Percentiles rank a stretch among this genome's conserved stretches.
These are phyloP conservation scores for Dryas iulia DNA, from an alignment of 1,140 invertebrate species.

Conservation along the genomic window DNA sequence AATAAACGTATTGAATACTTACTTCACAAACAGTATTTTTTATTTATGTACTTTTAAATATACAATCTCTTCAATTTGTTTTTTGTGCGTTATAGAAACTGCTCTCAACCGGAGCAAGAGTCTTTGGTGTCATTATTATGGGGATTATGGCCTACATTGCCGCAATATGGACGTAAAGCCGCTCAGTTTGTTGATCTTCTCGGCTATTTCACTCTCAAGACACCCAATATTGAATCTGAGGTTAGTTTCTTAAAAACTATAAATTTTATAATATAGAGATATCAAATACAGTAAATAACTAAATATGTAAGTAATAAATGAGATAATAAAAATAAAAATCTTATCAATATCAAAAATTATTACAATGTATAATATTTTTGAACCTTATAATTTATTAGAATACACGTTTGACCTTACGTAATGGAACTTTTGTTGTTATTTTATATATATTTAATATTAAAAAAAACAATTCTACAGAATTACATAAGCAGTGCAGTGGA, in stretches of 20 bases:
- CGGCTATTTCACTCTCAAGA: slow-evolving; percentile 95
- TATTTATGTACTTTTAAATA: background rate
- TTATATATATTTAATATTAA: background rate
- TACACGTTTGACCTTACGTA: no score
- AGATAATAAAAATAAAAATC: background rate
- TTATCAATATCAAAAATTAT: no score
- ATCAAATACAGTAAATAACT: no score
- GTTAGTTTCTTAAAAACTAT: slow-evolving; percentile 49
- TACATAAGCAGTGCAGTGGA: slow-evolving; percentile 93
- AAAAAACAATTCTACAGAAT: slow-evolving; percentile 64
- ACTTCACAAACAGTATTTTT: no score
- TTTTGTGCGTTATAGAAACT: slow-evolving; percentile 82
- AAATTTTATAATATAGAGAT: background rate
- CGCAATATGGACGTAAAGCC: slow-evolving; percentile 94
- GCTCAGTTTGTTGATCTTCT: slow-evolving; percentile 98
- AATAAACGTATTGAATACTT: no score
- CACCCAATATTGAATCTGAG: slow-evolving; percentile 81
- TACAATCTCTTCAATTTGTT: slow-evolving; percentile 5
- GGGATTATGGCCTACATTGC: slow-evolving; percentile 94
- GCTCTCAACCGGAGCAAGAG: slow-evolving; percentile 88
- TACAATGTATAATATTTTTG: no score
- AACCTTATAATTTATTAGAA: no score
- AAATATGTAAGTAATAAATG: background rate
- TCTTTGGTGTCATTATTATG: slow-evolving; percentile 91
- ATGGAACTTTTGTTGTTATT: no score